A percentile compares a stretch with the other conserved stretches of the same genome.
Conservation (phyloP, 2,888 invertebrate species). For the Labia minor region DNA sequence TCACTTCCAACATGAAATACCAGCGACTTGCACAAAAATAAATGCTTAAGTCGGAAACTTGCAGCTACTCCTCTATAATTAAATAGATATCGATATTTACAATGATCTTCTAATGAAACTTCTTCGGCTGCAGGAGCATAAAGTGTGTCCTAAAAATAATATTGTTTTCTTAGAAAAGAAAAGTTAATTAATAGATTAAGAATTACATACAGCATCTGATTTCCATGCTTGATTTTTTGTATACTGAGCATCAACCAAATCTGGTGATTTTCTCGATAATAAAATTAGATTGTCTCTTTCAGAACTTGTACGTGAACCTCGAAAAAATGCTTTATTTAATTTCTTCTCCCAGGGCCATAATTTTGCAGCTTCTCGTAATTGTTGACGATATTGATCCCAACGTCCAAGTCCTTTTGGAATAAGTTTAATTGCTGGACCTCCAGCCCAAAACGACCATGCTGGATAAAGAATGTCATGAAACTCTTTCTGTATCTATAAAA, state of each 20-base stretch:
- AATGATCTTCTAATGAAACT: conserved; percentile 82
- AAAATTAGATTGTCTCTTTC: conserved; percentile 81
- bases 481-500: conserved; percentile 46
- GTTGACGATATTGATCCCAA: conserved; percentile 76
- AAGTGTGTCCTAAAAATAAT: conserved; percentile 63
- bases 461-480: conserved; percentile 90
- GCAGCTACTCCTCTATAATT: conserved; percentile 96
- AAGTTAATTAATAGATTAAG: conserved; percentile 15
- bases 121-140: conserved; percentile 72
- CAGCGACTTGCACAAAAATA: conserved; percentile 83
- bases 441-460: conserved; percentile 97
- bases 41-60: conserved; percentile 91
- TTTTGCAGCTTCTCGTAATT: conserved; percentile 54
- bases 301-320: conserved; percentile 85
- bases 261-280: conserved; percentile 61
- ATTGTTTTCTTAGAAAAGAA: conserved; percentile 19
- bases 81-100: conserved; percentile 85
- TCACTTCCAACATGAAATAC: conserved; percentile 90
- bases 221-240: conserved; percentile 99
- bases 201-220: conserved; percentile 57
- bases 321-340: conserved; percentile 63
- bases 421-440: conserved; percentile 88
- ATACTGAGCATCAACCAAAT: conserved; percentile 82
- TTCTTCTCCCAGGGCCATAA: conserved; percentile 69
- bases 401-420: conserved; percentile 89